Evolutionary conservation across 53 echinoderm and acorn worm genomes (phyloP), one percentile per base, ranked within the genome.

Genomic region (Hippasteria phrygiana): DNA sequence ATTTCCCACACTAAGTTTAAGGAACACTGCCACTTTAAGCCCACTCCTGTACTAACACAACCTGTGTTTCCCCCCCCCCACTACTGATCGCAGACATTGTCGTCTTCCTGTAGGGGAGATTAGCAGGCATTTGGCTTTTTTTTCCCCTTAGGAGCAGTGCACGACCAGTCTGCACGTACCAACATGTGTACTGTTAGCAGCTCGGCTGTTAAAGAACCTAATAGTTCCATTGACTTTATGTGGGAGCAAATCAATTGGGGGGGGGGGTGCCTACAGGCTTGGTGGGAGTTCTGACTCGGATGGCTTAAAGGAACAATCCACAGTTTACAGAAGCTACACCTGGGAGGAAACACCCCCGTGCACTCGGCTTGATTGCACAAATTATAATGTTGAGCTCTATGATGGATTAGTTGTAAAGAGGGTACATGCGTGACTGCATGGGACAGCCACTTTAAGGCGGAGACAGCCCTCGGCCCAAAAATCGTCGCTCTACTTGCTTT

Each of bases 81-180:
- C 3, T 33, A 22, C 39, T 55, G 55, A 78, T 78, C 78, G 39
- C 78, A 66, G 54, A 24, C 55, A 36, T 55, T 55, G 78, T 40
- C 37, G 59, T 22, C 47, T 78, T 59, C 78, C 78, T 78, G 78
- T 39, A 59, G 78, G 78, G 78, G 31, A 59, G 78, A 78, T 78
- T 78, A 78, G 51, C 35, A 78, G 78, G 78, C 78, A 78, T 78
- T 78, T 78, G 35, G 34, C 72, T 45, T 76, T 31, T 75, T n/a
- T 76, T 50, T 33, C 20, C 63, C 63, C 63, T 45, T 45, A 7
- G 46, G 46, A 5, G 11, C 11, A 45, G 46, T 45, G 6, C n/a
- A 1, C 24, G n/a, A 59, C 17, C 24, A 20, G 59, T 12, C 59
- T 16, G 59, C 22, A 22, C 26, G 59, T n/a, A n/a, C 59, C 59